Percentiles rank a stretch among this genome's conserved stretches.
phyloP scores from a whole-genome alignment of 2,797 vertebrate species.

The Sphenopsis melanotis region DNA sequence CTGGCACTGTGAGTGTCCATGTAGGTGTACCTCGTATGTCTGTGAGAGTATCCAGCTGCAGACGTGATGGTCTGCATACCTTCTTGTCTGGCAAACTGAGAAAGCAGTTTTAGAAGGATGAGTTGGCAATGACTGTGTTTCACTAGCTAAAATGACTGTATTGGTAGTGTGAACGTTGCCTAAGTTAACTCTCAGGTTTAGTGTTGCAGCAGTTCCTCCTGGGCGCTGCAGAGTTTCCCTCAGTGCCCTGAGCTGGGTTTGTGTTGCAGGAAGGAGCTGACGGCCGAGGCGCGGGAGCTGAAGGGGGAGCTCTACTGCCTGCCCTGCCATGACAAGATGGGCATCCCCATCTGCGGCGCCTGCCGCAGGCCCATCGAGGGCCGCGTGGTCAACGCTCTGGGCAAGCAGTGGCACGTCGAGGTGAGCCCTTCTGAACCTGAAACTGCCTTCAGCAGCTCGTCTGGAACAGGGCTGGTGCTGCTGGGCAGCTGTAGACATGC shows the following conservation, averaged over 20 bases:
- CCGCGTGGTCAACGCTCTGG: constrained; percentile 76
- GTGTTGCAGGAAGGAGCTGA: constrained; percentile 76
- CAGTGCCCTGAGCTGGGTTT: not conserved
- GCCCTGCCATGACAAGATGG: constrained; percentile 80
- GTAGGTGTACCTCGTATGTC: fast-evolving
- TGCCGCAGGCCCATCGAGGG: constrained; percentile 78
- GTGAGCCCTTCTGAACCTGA: constrained; percentile 38
- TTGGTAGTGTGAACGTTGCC: not conserved
- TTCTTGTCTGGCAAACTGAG: not conserved
- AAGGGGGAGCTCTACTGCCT: constrained; percentile 78
- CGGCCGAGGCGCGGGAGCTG: constrained; percentile 74
- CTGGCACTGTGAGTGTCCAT: not conserved
- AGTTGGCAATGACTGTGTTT: not conserved
- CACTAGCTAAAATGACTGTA: not conserved
- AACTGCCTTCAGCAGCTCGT: not conserved
- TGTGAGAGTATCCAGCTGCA: not conserved
- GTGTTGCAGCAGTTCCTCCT: not conserved
- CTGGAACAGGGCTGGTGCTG: not conserved
- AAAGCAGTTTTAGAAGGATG: not conserved
- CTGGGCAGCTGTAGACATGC: not conserved
- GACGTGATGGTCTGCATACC: fast-evolving
- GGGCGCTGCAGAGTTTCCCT: not conserved
- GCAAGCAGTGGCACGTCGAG: constrained; percentile 81
- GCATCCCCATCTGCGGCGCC: constrained; percentile 78
- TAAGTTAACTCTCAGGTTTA: not conserved